Conservation (phyloP, 2,113 vertebrate species). For the Tricholaema leucomelas region DNA sequence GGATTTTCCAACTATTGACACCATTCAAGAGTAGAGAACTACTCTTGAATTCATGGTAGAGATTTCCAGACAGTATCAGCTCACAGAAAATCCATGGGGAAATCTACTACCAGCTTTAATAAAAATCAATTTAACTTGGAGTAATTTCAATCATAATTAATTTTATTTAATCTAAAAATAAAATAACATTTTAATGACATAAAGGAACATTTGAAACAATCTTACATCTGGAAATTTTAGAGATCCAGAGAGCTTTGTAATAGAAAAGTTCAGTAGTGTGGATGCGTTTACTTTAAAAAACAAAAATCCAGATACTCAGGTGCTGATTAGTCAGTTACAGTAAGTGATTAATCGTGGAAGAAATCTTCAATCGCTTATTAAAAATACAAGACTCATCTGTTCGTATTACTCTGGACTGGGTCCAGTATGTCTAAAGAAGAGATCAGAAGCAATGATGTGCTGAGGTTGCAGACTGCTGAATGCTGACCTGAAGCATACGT, state of each 20-base stretch:
- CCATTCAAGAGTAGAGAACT: background rate
- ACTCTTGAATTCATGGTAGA: background rate
- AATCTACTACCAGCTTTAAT: background rate
- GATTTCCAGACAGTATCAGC: background rate
- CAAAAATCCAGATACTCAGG: background rate
- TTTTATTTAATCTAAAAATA: background rate
- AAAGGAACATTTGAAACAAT: background rate
- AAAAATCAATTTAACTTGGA: background rate
- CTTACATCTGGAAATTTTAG: background rate
- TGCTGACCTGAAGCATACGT: background rate
- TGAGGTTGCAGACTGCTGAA: background rate
- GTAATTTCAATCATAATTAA: background rate
- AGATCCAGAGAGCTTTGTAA: background rate
- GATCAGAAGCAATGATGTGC: background rate
- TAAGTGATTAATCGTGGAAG: background rate
- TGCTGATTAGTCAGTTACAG: background rate
- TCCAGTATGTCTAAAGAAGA: background rate
- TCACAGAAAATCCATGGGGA: background rate
- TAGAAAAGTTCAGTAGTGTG: background rate
- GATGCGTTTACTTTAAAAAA: background rate
- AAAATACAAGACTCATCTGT: background rate
- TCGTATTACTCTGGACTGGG: background rate
- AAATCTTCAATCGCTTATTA: background rate
- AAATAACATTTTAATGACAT: background rate
- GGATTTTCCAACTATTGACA: background rate